Evolutionary conservation across 1,140 invertebrate species (phyloP), one percentile per base, ranked within the genome.

Genomic region (Babylonia areolata): DNA sequence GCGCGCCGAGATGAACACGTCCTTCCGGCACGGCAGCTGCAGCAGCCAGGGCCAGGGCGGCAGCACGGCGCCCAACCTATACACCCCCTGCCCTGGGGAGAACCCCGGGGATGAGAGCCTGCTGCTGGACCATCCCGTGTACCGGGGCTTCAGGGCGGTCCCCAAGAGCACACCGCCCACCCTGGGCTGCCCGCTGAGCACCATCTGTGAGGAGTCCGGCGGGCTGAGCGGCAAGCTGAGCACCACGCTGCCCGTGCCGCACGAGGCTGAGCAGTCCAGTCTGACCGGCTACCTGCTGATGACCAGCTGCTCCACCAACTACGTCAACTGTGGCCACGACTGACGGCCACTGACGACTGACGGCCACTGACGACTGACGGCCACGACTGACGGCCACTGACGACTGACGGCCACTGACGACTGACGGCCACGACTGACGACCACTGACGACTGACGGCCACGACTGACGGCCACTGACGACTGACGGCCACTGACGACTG

Each of bases 221-320:
- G 42, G 20, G n/a, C 9, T 28, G 23, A 3, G 31, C 31, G 1
- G 28, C 3, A 80, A 80, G 33, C 23, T 80, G 42, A 51, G 78
- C 12, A 12, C 40, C 28, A 54, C 78, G 28, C 23, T 54, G 2
- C 31, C 33, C 28, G 46, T 80, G 33, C 78, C 78, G 3, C 6
- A 17, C 23, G 9, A 33, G n/a, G 31, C 5, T 3, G 42, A 51
- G 6, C 5, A 51, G 12, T 3, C 78, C 28, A 80, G 78, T 54
- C 37, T 80, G 78, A 42, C 78, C n/a, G 78, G 78, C 23, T 80
- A 80, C 78, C 51, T 80, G 40, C 23, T 80, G 42, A 80, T 80
- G 78, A 54, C 78, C n/a, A 33, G 42, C 40, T 80, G 78, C 46
- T 9, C 40, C 2, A n/a, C 33, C 3, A 35, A 80, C 40, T 80